Base-by-base conservation (phyloP, 2,797 vertebrate genomes). In the Gadopsis bispinosus region DNA sequence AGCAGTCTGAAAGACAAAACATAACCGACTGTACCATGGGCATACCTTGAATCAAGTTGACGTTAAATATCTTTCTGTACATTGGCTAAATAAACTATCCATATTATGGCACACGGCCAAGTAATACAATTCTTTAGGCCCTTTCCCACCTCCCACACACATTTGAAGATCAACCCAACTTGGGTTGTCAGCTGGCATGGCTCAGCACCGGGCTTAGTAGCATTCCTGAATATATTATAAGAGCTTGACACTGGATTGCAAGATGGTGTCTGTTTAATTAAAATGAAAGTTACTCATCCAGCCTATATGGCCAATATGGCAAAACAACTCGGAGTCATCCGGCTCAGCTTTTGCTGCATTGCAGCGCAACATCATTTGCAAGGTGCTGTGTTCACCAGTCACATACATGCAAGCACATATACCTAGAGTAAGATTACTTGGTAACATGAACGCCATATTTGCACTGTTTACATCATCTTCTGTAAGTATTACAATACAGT, bases 211-310 rank as follows among this genome's bases (percentile, higher is more conserved):
- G 3, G 50, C 29, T 54, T 22, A 45, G 5, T 33, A 14, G 48
- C 33, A 16, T 67, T 67, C 73, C 51, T 50, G 45, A 59, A 60
- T 67, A 59, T 60, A 22, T 60, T 59, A 67, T 10, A 31, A 50
- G 62, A 65, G 41, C 31, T 56, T 11, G n/a, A 55, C 61, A 37
- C 31, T 26, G 55, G n/a, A 48, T 65, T 13, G 31, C 17, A 65
- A 33, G 11, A 66, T 39, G 45, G 8, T 4, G 9, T 29, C 26
- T 17, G 33, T 60, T 75, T 75, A 14, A 53, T 19, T 19, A 14
- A 6, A 39, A 11, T 67, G 45, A 22, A 51, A 47, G 53, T 37
- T 47, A 16, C 41, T 45, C 43, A 56, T 35, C 39, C 16, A 43
- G 47, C 3, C 5, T 11, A 22, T 35, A 10, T n/a, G 17, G 7